phyloP scores from a whole-genome alignment of 2,888 invertebrate species.

The Muschampia plurimacula region DNA sequence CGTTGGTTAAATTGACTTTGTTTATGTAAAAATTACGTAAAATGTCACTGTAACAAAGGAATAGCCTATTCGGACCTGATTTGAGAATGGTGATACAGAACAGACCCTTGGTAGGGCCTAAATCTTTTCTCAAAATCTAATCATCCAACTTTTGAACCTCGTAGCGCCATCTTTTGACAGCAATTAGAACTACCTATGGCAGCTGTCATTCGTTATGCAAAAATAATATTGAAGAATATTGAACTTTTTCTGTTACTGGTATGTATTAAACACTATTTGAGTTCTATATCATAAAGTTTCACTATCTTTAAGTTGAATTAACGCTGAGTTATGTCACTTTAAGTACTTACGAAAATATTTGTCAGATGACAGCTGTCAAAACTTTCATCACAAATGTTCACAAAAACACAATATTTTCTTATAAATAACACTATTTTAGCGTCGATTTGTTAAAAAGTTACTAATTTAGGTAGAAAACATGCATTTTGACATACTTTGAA shows the following conservation, averaged over 20 bases:
- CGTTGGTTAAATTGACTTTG: no score
- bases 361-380: slow-evolving; percentile 82
- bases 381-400: slow-evolving; percentile 80
- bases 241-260: not conserved
- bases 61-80: no score
- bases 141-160: not conserved
- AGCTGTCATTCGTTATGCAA: not conserved
- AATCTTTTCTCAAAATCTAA: not conserved
- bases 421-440: slow-evolving; percentile 46
- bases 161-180: slow-evolving; percentile 9
- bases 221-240: not conserved
- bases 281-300: not conserved
- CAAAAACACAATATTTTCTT: slow-evolving; percentile 64
- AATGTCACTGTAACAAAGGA: no score
- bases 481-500: slow-evolving; percentile 60
- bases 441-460: slow-evolving; percentile 50
- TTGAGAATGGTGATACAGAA: no score
- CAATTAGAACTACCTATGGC: not conserved
- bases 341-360: slow-evolving; percentile 60
- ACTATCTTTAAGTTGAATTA: not conserved
- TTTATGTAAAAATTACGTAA: no score
- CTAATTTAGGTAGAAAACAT: slow-evolving; percentile 55
- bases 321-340: not conserved
- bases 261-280: not conserved
- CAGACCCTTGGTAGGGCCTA: not conserved